Percentiles rank a stretch among this genome's conserved stretches.
Conservation (phyloP, 2,113 vertebrate species). For the Amblyopsis rosae region DNA sequence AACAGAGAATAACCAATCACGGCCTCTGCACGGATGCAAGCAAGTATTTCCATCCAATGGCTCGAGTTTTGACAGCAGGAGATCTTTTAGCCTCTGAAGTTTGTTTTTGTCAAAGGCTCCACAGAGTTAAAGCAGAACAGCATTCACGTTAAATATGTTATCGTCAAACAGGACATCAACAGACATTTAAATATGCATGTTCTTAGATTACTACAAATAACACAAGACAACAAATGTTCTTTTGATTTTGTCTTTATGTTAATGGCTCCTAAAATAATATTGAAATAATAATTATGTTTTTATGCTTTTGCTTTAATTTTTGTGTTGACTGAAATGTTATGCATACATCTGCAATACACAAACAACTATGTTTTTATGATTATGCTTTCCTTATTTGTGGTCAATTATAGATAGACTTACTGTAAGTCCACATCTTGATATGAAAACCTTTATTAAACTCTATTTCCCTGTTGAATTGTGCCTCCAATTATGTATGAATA, state of each 20-base stretch:
- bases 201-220: not conserved
- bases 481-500: too few relatives aligned
- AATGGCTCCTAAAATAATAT: not conserved
- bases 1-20: constrained; percentile 29
- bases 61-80: constrained; percentile 1
- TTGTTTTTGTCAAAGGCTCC: not conserved
- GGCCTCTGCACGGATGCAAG: constrained; percentile 12
- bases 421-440: too few relatives aligned
- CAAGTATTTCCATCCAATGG: constrained; percentile 2
- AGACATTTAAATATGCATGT: not conserved
- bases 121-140: not conserved
- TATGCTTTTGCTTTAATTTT: too few relatives aligned
- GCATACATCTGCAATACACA: not conserved
- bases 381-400: not conserved
- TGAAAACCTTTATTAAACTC: too few relatives aligned
- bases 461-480: too few relatives aligned
- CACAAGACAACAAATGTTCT: not conserved
- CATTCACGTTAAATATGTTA: not conserved
- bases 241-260: not conserved
- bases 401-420: constrained; percentile 12
- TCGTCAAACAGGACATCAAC: too few relatives aligned
- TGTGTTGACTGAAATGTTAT: not conserved
- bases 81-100: not conserved
- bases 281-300: not conserved
- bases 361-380: not conserved